Conservation (phyloP, 2,888 invertebrate genomes). For the Saturnia pavonia region DNA sequence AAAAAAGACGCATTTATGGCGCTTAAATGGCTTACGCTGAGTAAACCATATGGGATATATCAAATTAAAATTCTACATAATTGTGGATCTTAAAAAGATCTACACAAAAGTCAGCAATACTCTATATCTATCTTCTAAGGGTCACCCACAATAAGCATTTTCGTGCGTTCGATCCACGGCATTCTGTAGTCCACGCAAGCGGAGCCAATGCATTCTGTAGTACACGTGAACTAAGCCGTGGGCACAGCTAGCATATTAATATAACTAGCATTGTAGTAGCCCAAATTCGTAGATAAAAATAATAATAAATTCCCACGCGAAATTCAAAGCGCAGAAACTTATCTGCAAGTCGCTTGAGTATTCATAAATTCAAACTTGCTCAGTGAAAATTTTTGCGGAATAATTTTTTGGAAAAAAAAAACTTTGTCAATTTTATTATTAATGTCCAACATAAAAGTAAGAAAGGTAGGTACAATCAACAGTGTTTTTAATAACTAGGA, state of each 20-base stretch:
- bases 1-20: no score
- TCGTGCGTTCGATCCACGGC: no score
- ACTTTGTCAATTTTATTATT: neutral
- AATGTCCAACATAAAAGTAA: neutral
- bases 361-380: slow-evolving; percentile 9
- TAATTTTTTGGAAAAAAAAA: neutral
- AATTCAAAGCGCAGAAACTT: slow-evolving; percentile 7
- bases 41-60: no score
- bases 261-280: neutral
- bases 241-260: neutral
- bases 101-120: no score
- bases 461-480: neutral
- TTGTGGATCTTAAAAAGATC: no score
- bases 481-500: neutral
- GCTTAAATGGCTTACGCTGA: no score
- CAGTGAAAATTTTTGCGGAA: slow-evolving; percentile 3
- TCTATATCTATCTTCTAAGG: no score
- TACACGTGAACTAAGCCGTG: no score
- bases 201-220: no score
- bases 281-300: neutral
- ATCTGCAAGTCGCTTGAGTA: slow-evolving; percentile 5
- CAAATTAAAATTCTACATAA: no score
- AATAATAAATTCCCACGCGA: neutral
- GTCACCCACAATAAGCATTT: no score
- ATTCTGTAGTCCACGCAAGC: no score